phyloP scores from a whole-genome alignment of 2,888 invertebrate species.

The Lottia scabra region DNA sequence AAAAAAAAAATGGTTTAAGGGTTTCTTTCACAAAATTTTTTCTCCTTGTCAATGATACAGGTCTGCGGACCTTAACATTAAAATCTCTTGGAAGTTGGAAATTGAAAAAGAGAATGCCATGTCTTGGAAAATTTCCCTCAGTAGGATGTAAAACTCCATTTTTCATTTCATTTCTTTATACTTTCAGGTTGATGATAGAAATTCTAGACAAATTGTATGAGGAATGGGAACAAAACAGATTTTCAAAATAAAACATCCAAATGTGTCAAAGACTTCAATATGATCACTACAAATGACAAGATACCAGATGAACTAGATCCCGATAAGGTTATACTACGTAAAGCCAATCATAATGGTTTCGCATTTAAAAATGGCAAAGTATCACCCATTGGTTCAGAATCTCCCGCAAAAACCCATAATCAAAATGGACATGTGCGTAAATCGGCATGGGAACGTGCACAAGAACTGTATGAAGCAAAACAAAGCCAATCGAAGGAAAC shows the following conservation, averaged over 20 bases:
- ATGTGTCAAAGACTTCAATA: not conserved
- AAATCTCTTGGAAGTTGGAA: too few species aligned
- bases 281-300: not conserved
- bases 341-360: not conserved
- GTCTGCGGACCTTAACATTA: too few species aligned
- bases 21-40: too few species aligned
- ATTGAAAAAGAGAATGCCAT: too few species aligned
- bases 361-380: constrained; percentile 31
- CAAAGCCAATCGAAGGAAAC: constrained; percentile 29
- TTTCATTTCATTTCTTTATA: too few species aligned
- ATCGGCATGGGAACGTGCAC: constrained; percentile 61
- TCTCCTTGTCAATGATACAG: too few species aligned
- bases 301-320: not conserved
- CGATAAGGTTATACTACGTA: not conserved
- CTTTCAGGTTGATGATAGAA: too few species aligned
- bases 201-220: not conserved
- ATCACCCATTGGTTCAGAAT: constrained; percentile 22
- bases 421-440: constrained; percentile 31
- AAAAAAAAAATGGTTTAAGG: too few species aligned
- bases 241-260: not conserved
- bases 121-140: too few species aligned
- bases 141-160: too few species aligned
- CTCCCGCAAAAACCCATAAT: constrained; percentile 14
- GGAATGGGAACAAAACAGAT: not conserved
- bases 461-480: constrained; percentile 45